phyloP scores from a whole-genome alignment of 2,888 invertebrate genomes.

The Meghimatium bilineatum region DNA sequence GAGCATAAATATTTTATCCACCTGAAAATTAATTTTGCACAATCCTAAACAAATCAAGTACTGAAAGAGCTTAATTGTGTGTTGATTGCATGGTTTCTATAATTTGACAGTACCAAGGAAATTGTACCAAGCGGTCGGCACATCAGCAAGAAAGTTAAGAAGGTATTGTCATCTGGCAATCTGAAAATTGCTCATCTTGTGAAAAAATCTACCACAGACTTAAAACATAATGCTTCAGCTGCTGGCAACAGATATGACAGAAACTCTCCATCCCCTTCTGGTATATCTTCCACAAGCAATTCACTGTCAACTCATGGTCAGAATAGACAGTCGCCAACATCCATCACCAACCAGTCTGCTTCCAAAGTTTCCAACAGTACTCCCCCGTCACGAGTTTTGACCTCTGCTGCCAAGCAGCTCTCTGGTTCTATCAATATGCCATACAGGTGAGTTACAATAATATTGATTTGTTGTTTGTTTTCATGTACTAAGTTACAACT shows the following conservation, averaged over 20 bases:
- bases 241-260: conserved; percentile 2
- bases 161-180: conserved; percentile 60
- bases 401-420: conserved; percentile 39
- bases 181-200: conserved; percentile 37
- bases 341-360: conserved; percentile 12
- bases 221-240: background rate
- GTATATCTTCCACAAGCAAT: conserved; percentile 2
- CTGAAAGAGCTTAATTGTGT: too few species aligned
- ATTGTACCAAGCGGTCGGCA: conserved; percentile 94
- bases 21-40: too few species aligned
- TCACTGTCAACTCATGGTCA: conserved; percentile 21
- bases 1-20: too few species aligned
- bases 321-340: conserved; percentile 30
- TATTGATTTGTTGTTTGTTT: too few species aligned
- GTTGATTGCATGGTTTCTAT: too few species aligned
- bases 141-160: conserved; percentile 80
- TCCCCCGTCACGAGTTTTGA: conserved; percentile 33
- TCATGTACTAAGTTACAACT: too few species aligned
- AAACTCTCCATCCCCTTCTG: background rate
- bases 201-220: conserved; percentile 24
- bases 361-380: conserved; percentile 1
- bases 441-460: conserved; percentile 48
- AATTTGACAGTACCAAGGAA: conserved; percentile 89
- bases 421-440: conserved; percentile 51
- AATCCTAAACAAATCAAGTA: too few species aligned